A percentile compares a stretch with the other conserved stretches of the same genome.
Evolutionary conservation across 1,140 invertebrate species (phyloP).

Genomic region (Venustaconcha ellipsiformis): DNA sequence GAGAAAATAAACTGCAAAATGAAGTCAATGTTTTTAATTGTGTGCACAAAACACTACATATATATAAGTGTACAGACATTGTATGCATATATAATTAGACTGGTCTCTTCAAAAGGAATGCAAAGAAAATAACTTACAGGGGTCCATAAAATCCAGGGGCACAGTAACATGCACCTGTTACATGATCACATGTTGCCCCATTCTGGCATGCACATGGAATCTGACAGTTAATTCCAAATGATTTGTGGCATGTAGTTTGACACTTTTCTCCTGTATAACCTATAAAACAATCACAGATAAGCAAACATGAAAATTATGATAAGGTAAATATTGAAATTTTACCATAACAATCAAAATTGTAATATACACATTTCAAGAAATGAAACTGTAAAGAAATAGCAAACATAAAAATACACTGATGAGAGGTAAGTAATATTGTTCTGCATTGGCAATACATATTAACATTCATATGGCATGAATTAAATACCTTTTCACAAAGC

Average conservation of each 20-base stretch:
- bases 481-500: not conserved
- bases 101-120: no score
- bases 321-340: not conserved
- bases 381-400: not conserved
- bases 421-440: not conserved
- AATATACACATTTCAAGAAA: not conserved
- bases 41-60: no score
- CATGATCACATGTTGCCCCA: conserved; percentile 78
- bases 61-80: not conserved
- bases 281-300: not conserved
- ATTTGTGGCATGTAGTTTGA: conserved; percentile 41
- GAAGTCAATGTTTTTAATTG: no score
- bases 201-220: conserved; percentile 81
- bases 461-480: not conserved
- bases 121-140: conserved; percentile 5
- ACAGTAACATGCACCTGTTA: conserved; percentile 67
- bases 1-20: no score
- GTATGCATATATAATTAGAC: no score
- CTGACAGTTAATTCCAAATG: conserved; percentile 83
- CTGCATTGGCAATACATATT: not conserved
- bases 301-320: not conserved
- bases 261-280: conserved; percentile 78
- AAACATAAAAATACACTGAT: not conserved
- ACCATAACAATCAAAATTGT: not conserved
- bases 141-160: conserved; percentile 12